phyloP scores from a whole-genome alignment of 2,113 vertebrate species.

The Danionella cerebrum region DNA sequence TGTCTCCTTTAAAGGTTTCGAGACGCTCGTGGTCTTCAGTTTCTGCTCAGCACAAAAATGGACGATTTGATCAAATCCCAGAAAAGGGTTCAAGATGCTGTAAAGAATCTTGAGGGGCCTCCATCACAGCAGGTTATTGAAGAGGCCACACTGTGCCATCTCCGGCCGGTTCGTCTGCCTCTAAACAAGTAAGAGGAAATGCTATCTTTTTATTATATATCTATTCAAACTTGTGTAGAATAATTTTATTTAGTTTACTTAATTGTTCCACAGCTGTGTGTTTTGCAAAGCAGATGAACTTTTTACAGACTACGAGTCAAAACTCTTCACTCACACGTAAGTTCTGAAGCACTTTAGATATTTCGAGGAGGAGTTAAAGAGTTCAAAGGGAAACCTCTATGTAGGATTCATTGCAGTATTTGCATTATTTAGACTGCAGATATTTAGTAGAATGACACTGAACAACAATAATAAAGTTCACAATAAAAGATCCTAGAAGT shows the following conservation, averaged over 20 bases:
- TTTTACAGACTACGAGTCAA: constrained; percentile 96
- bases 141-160: constrained; percentile 75
- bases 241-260: not conserved
- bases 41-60: constrained; percentile 83
- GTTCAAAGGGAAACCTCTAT: too few species aligned
- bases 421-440: too few species aligned
- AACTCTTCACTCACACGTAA: constrained; percentile 94
- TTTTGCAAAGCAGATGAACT: constrained; percentile 97
- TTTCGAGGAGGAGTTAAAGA: not conserved
- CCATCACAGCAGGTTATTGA: constrained; percentile 83
- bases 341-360: constrained; percentile 13
- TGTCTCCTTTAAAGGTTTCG: constrained; percentile 70
- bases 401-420: too few species aligned
- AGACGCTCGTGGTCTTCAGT: constrained; percentile 85
- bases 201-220: too few species aligned
- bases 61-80: constrained; percentile 85
- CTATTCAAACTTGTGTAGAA: not conserved
- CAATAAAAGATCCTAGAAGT: too few species aligned
- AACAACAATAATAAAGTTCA: too few species aligned
- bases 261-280: constrained; percentile 75
- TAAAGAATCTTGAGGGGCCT: constrained; percentile 85
- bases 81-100: constrained; percentile 82
- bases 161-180: constrained; percentile 82
- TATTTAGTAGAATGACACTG: too few species aligned
- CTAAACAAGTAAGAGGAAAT: constrained; percentile 81